These are phyloP conservation scores for Premnoplex brunnescens DNA, from an alignment of 2,797 vertebrate genomes.

Conservation along the genomic window DNA sequence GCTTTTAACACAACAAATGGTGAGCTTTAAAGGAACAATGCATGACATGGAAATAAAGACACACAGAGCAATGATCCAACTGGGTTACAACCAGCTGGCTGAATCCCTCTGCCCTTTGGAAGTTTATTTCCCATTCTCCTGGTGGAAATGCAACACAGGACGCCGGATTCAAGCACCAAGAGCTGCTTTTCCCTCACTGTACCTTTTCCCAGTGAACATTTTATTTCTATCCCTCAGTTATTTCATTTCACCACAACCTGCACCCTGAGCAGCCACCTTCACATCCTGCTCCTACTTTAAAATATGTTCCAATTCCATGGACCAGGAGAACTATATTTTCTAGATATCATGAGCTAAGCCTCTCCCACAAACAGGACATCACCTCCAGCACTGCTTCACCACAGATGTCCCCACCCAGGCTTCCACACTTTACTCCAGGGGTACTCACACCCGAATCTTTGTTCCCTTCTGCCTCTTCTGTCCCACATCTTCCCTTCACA, in stretches of 20 bases:
- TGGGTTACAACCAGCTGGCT: not conserved
- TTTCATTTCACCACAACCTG: not conserved
- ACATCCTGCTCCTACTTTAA: not conserved
- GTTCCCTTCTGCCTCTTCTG: not conserved
- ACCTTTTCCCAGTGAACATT: accelerated
- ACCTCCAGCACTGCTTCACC: not conserved
- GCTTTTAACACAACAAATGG: not conserved
- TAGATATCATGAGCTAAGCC: not conserved
- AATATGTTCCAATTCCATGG: accelerated
- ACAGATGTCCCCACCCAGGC: accelerated
- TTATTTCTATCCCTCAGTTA: not conserved
- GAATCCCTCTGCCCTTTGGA: not conserved
- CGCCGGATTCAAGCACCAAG: accelerated
- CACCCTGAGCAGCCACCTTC: accelerated
- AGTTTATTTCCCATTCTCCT: not conserved
- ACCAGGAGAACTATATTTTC: not conserved
- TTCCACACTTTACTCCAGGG: not conserved
- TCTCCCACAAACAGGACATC: not conserved
- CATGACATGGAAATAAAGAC: not conserved
- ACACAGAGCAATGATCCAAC: accelerated
- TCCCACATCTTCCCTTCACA: accelerated
- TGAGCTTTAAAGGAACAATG: not conserved
- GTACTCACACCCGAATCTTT: not conserved
- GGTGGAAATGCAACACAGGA: accelerated
- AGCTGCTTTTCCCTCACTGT: not conserved